Base-by-base conservation (phyloP, 2,113 vertebrate genomes). In the Ursus arctos region DNA sequence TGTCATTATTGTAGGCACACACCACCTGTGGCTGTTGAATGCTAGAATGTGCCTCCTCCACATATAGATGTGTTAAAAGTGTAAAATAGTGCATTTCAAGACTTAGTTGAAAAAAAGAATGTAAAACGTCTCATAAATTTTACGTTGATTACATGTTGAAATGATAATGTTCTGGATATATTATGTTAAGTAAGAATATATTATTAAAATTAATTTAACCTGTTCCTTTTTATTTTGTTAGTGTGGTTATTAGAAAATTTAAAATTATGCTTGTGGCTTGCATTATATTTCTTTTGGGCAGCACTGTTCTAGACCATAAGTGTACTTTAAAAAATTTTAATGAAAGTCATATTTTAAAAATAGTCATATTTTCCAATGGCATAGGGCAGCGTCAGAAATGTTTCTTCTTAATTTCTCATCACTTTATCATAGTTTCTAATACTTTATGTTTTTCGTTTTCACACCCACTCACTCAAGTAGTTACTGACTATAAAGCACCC, bases 341-440 rank as follows among this genome's bases (percentile, higher is more conserved):
- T 21, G 22, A 28, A 33, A 65, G 71, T 55, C 92, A 69, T 63
- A 69, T 87, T 94, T 79, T 86, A 77, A 53, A 88, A 91, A 65
- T 72, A 33, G 31, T 92, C 21, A 21, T 59, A 77, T 91, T 96
- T 94, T 91, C 51, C 61, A 93, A 0, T 69, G 43, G 12, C 31
- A 24, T 82, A 40, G 11, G 53, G 0, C 13, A 31, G 19, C 57
- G 40, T 95, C 43, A 71, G 65, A 36, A 61, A 83, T 91, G 16
- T 86, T 96, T 90, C 33, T 87, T 72, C 15, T 71, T 69, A 91
- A 95, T 93, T 71, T 93, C 18, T 87, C 31, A 47, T 82, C 77
- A 43, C 2, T 86, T 79, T 83, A 51, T 92, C 40, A n/a, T 65
- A 59, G 4, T 80, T 97, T 86, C 33, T 55, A n/a, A 88, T 84